A percentile compares a stretch with the other conserved stretches of the same genome.
Evolutionary conservation across 2,888 invertebrate species (phyloP).

Genomic region (Crocallis elinguaria): DNA sequence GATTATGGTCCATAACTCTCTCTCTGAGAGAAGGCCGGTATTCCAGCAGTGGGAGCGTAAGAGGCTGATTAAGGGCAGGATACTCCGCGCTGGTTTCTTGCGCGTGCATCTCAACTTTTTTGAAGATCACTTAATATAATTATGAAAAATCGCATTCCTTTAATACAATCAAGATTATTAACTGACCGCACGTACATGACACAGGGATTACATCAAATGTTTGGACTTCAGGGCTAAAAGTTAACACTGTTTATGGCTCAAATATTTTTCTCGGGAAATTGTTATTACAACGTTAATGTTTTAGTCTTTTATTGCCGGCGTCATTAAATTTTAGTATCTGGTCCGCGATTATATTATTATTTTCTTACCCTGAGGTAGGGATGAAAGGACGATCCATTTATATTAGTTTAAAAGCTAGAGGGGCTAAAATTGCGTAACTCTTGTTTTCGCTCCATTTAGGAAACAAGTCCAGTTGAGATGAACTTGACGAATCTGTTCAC

Average conservation of each 20-base stretch:
- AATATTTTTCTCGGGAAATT: constrained; percentile 27
- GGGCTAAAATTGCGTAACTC: too few species aligned
- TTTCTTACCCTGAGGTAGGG: not conserved
- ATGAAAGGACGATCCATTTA: not conserved
- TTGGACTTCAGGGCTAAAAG: constrained; percentile 35
- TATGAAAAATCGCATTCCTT: not conserved
- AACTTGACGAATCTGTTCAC: too few species aligned
- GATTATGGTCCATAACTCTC: too few species aligned
- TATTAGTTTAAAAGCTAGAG: not conserved
- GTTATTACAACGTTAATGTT: constrained; percentile 26
- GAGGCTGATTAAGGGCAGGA: too few species aligned
- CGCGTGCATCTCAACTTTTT: too few species aligned
- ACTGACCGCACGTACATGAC: constrained; percentile 2
- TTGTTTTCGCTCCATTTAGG: too few species aligned
- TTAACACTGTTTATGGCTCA: constrained; percentile 31
- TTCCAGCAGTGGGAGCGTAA: too few species aligned
- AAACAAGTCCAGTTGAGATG: too few species aligned
- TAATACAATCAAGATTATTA: not conserved
- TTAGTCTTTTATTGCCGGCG: constrained; percentile 23
- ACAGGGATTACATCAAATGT: constrained; percentile 35
- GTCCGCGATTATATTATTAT: constrained; percentile 11
- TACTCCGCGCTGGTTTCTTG: too few species aligned
- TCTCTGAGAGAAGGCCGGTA: too few species aligned
- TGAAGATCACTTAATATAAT: too few species aligned
- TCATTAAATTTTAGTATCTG: constrained; percentile 24